Evolutionary conservation across 1,140 invertebrate species (phyloP).

Genomic region (Trichonephila clavata): DNA sequence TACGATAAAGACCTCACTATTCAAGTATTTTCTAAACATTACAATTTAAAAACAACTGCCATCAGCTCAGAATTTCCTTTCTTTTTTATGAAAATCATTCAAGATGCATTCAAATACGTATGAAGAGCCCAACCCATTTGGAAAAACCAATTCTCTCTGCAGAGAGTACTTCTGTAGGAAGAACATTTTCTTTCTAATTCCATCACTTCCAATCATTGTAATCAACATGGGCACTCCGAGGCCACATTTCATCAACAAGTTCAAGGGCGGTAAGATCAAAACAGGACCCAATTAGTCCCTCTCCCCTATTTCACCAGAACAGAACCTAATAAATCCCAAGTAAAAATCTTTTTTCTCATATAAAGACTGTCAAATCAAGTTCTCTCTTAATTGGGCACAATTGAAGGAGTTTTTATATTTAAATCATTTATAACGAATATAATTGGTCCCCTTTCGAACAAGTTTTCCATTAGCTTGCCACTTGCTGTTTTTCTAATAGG

Average conservation of each 20-base stretch:
- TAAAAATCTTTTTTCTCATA: conserved; percentile 24
- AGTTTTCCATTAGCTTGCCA: neutral
- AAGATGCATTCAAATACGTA: neutral
- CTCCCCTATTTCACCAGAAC: neutral
- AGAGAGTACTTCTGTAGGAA: neutral
- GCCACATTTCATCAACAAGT: neutral
- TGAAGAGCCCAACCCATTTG: neutral
- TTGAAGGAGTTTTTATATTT: conserved; percentile 6
- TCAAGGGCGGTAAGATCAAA: conserved; percentile 14
- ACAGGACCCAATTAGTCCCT: conserved; percentile 14
- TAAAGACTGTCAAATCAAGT: neutral
- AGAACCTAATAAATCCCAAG: neutral
- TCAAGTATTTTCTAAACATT: neutral
- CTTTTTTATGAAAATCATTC: neutral
- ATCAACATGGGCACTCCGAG: neutral
- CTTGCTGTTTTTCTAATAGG: neutral
- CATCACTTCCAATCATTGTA: neutral
- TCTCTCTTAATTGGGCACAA: neutral
- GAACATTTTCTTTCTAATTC: neutral
- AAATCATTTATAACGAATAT: neutral
- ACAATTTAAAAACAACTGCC: neutral
- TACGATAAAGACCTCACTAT: neutral
- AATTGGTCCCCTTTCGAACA: neutral
- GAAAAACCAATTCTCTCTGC: neutral
- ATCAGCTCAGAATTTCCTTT: neutral